Evolutionary conservation across 2,797 vertebrate genomes (phyloP).

Genomic region (Xyrichtys novacula): DNA sequence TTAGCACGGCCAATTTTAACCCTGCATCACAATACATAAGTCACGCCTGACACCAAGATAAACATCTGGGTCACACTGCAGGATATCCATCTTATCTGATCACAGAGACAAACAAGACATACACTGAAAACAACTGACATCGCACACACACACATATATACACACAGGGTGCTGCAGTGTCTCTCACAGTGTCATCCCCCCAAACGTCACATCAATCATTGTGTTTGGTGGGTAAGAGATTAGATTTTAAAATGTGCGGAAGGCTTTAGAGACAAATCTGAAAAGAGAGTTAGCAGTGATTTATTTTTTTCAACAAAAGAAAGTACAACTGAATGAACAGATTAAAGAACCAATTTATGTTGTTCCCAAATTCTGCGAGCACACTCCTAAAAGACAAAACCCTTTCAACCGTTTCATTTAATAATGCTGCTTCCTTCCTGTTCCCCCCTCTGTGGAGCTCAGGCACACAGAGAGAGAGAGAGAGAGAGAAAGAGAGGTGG

Average conservation of each 20-base stretch:
- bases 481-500: conserved; percentile 16
- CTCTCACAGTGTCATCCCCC: conserved; percentile 30
- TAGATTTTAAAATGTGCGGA: neutral
- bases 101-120: conserved; percentile 56
- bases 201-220: conserved; percentile 19
- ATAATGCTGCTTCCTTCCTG: conserved; percentile 5
- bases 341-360: conserved; percentile 29
- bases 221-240: conserved; percentile 7
- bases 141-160: neutral
- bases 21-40: conserved; percentile 57
- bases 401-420: conserved; percentile 24
- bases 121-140: conserved; percentile 50
- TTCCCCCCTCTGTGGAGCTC: conserved; percentile 24
- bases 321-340: conserved; percentile 20
- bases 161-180: neutral
- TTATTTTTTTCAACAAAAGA: conserved; percentile 2
- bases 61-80: conserved; percentile 73
- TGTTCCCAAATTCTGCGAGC: conserved; percentile 14
- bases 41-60: conserved; percentile 63
- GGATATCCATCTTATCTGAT: conserved; percentile 69
- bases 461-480: conserved; percentile 15
- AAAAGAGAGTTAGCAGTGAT: conserved; percentile 5
- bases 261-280: neutral
- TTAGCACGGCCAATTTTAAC: conserved; percentile 65
- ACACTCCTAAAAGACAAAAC: conserved; percentile 1